These are phyloP conservation scores for Albula goreensis DNA, from an alignment of 2,113 vertebrate genomes.

Conservation along the genomic window DNA sequence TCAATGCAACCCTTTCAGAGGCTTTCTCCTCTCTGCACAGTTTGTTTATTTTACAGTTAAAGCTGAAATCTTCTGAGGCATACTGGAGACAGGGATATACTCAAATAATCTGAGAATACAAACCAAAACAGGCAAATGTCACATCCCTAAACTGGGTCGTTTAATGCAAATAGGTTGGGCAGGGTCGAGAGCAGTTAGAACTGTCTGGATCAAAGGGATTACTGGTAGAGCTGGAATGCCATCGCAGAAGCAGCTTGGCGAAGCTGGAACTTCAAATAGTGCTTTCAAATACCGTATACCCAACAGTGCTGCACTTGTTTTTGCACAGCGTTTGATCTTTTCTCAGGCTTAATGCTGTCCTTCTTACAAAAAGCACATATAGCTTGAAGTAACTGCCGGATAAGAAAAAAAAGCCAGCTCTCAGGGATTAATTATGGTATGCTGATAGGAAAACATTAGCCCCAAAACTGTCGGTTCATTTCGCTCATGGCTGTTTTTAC, in stretches of 20 bases:
- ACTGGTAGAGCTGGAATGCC: conserved; percentile 19
- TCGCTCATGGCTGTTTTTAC: conserved; percentile 11
- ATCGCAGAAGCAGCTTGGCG: conserved; percentile 17
- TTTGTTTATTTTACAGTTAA: conserved; percentile 39
- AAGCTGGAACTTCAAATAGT: conserved; percentile 26
- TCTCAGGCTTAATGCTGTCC: conserved; percentile 32
- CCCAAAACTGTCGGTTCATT: background rate
- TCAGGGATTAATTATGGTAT: conserved; percentile 38
- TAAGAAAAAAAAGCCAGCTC: conserved; percentile 26
- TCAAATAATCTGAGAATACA: conserved; percentile 33
- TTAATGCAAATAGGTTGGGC: conserved; percentile 43
- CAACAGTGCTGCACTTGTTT: conserved; percentile 28
- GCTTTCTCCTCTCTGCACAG: background rate
- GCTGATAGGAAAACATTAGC: conserved; percentile 34
- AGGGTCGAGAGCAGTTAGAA: conserved; percentile 24
- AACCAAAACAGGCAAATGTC: conserved; percentile 40
- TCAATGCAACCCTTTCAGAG: conserved; percentile 1
- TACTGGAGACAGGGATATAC: conserved; percentile 39
- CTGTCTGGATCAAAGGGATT: conserved; percentile 30
- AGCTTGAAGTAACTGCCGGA: conserved; percentile 30
- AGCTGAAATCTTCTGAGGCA: conserved; percentile 17
- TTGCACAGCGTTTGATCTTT: conserved; percentile 31
- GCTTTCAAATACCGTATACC: conserved; percentile 20
- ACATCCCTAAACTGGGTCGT: conserved; percentile 24
- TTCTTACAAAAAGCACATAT: conserved; percentile 34